These are phyloP conservation scores for Pomatorhinus ruficollis DNA, from an alignment of 2,113 vertebrate species.

Conservation along the genomic window DNA sequence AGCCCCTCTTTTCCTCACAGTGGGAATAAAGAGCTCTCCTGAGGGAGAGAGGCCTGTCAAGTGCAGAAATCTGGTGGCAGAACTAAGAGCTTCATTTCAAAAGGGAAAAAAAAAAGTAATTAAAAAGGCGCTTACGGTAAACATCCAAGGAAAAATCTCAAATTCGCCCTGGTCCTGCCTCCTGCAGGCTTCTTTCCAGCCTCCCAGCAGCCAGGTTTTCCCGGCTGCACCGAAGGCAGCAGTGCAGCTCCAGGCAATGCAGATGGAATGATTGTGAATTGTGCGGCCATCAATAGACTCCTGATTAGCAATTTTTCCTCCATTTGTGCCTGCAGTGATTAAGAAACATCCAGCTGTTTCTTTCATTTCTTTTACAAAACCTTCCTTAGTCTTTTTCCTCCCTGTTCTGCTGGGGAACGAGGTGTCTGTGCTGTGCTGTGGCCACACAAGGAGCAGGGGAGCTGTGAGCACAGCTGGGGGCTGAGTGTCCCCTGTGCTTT, in stretches of 20 bases:
- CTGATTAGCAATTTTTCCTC: conserved; percentile 12
- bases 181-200: background rate
- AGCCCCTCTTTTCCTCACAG: background rate
- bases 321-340: background rate
- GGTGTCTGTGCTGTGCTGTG: background rate
- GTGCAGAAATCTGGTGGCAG: background rate
- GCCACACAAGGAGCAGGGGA: background rate
- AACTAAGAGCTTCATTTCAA: background rate
- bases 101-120: background rate
- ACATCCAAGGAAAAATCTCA: background rate
- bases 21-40: background rate
- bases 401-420: background rate
- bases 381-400: rapidly evolving
- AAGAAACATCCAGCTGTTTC: background rate
- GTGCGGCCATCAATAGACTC: conserved; percentile 5
- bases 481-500: background rate
- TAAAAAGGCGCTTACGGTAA: background rate
- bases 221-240: background rate
- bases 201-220: background rate
- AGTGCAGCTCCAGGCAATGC: background rate
- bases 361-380: background rate
- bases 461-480: background rate
- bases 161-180: background rate
- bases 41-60: background rate
- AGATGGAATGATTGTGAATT: background rate